These are phyloP conservation scores for Thripadectes ignobilis DNA, from an alignment of 2,797 vertebrate species.

Conservation along the genomic window DNA sequence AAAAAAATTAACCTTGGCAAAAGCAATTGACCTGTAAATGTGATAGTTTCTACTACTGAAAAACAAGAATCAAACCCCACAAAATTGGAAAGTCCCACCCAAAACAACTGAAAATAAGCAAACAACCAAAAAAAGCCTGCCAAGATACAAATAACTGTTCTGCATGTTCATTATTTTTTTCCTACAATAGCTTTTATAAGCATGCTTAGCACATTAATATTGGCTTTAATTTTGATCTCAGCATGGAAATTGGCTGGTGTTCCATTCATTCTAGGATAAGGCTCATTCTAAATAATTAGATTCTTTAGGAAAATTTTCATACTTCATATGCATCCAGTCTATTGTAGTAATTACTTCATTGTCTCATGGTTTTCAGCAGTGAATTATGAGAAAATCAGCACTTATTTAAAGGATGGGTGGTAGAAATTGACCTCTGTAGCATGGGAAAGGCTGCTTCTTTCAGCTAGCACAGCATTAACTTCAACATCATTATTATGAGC, in stretches of 20 bases:
- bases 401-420: not conserved
- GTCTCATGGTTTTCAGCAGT: not conserved
- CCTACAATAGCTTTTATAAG: not conserved
- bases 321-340: not conserved
- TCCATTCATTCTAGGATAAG: not conserved
- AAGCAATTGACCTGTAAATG: not conserved
- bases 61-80: not conserved
- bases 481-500: not conserved
- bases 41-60: not conserved
- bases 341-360: not conserved
- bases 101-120: not conserved
- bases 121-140: not conserved
- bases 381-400: not conserved
- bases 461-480: rapidly evolving
- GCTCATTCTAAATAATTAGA: not conserved
- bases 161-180: not conserved
- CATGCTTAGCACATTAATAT: not conserved
- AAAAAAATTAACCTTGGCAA: not conserved
- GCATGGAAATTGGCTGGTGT: not conserved
- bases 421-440: not conserved
- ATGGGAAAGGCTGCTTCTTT: not conserved
- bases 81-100: too few relatives aligned
- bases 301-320: not conserved
- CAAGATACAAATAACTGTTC: not conserved
- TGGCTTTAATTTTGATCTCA: not conserved